A percentile compares a stretch with the other conserved stretches of the same genome.
Evolutionary conservation across 2,797 vertebrate species (phyloP).

Genomic region (Crocidura indochinensis): DNA sequence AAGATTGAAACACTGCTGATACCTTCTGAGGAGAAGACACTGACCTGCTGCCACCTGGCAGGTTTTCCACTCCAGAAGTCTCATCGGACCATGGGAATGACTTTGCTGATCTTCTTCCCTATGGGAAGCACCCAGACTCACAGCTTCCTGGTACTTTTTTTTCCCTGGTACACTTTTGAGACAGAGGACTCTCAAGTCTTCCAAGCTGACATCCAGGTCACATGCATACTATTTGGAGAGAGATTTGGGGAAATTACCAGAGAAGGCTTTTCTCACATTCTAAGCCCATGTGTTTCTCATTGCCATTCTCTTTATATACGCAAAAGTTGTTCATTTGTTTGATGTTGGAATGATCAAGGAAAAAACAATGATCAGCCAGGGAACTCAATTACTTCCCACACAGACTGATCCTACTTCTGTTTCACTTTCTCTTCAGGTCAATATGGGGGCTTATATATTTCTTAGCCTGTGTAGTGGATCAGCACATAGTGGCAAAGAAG

Average conservation of each 20-base stretch:
- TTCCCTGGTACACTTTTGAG: not conserved
- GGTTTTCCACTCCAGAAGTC: too few relatives aligned
- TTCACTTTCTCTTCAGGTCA: not conserved
- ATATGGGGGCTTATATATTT: too few relatives aligned
- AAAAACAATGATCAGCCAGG: not conserved
- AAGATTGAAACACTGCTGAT: not conserved
- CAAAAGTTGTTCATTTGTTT: not conserved
- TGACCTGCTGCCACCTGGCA: too few relatives aligned
- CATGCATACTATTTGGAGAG: not conserved
- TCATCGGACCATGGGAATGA: not conserved
- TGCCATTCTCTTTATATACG: not conserved
- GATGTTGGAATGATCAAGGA: not conserved
- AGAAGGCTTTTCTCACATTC: not conserved
- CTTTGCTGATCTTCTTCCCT: not conserved
- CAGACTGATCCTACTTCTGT: not conserved
- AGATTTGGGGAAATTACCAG: not conserved
- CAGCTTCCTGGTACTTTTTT: not conserved
- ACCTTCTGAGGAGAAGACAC: conserved; percentile 3
- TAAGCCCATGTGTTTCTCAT: not conserved
- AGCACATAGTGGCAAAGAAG: not conserved
- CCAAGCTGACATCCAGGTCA: not conserved
- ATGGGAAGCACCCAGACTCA: not conserved
- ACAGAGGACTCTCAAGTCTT: not conserved
- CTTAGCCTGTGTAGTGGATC: not conserved
- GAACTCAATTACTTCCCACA: not conserved